Base-by-base conservation (phyloP, 1,140 invertebrate genomes). In the Leptinotarsa lineolata region DNA sequence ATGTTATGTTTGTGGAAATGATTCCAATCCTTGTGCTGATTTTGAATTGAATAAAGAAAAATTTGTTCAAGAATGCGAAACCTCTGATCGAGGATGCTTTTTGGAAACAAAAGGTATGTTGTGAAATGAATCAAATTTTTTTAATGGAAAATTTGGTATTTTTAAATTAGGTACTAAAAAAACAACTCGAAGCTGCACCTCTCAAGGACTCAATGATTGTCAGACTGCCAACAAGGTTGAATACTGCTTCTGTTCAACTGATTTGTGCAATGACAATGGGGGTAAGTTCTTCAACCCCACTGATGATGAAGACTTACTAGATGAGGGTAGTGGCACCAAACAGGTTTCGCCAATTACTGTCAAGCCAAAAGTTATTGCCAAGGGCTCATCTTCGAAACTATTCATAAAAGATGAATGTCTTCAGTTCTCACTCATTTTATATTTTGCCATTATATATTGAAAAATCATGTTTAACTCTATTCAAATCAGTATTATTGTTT, bases 211-310 rank as follows among this genome's bases (percentile, higher is more conserved):
- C 39, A 18, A 66, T 16, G 64, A 66, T 39, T 66, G 64, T 39
- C 24, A 66, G 39, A 30, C 16, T 39, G 64, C 64, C 15, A 66
- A 66, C 18, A 30, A 20, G 18, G 64, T 66, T 15, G 64, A 66
- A 66, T 66, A 66, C 24, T 66, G 64, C 16, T 66, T 66, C 30
- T 66, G 64, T 39, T 44, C 64, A 4, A 66, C 64, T 30, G 64
- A 66, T 39, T 30, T 66, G 11, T 66, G 64, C n/a, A 66, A 66
- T 39, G 30, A 44, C 6, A 44, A 18, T 6, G 18, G 18, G 11
- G 22, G 30, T 39, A 66, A 46, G 64, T 66, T 66, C 39, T n/a
- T 39, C 11, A 44, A 44, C 18, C 22, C 39, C 18, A 66, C 64
- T 39, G 64, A 66, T 44, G 64, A 66, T 44, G 64, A 66, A 66